Conservation (phyloP, 2,113 vertebrate species). For the Nothobranchius kuhntae region DNA sequence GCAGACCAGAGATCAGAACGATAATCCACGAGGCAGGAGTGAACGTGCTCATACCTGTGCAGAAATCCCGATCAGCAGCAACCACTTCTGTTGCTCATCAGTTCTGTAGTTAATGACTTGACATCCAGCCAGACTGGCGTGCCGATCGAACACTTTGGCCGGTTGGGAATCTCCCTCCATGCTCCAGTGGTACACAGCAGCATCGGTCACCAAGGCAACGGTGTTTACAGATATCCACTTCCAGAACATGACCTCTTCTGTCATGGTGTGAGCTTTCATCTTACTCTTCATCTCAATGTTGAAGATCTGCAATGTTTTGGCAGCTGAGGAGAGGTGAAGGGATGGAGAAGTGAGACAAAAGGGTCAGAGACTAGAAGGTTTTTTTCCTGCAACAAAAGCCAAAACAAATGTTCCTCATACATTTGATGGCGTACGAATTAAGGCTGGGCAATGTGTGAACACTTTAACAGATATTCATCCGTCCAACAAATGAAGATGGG, state of each 20-base stretch:
- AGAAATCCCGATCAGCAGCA: slow-evolving; percentile 91
- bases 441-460: no score
- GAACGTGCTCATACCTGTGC: slow-evolving; percentile 82
- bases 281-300: slow-evolving; percentile 98
- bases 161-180: slow-evolving; percentile 94
- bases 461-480: no score
- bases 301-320: slow-evolving; percentile 93
- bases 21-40: neutral
- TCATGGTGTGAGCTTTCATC: slow-evolving; percentile 92
- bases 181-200: slow-evolving; percentile 90
- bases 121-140: slow-evolving; percentile 88
- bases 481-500: no score
- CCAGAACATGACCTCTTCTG: slow-evolving; percentile 94
- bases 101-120: slow-evolving; percentile 94
- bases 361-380: neutral
- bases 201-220: slow-evolving; percentile 89
- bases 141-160: slow-evolving; percentile 89
- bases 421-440: no score
- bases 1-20: neutral
- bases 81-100: slow-evolving; percentile 91
- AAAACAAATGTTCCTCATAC: no score
- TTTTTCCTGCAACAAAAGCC: no score
- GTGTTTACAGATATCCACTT: slow-evolving; percentile 94
- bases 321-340: slow-evolving; percentile 75
- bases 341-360: neutral